Evolutionary conservation across 1,140 invertebrate genomes (phyloP).

Genomic region (Colletes latitarsis): DNA sequence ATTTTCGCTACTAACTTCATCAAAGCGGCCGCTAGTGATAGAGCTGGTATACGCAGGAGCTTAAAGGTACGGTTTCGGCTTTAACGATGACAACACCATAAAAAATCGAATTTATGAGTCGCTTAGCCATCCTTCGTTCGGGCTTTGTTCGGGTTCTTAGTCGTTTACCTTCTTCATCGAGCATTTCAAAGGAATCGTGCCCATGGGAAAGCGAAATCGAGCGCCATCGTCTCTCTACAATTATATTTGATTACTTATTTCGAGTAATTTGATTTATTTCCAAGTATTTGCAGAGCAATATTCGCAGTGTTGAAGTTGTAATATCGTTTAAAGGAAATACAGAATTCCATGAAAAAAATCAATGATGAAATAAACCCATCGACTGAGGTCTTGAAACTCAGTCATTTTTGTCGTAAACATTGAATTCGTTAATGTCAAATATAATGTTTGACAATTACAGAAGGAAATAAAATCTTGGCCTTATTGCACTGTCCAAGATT

Average conservation of each 20-base stretch:
- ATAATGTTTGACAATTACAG: no score
- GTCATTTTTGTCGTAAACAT: no score
- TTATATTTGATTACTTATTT: not conserved
- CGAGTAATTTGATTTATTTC: not conserved
- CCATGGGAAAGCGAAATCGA: not conserved
- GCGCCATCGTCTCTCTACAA: not conserved
- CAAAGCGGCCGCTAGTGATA: conserved; percentile 39
- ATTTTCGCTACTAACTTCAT: conserved; percentile 41
- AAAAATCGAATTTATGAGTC: conserved; percentile 68
- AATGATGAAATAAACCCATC: no score
- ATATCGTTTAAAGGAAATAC: no score
- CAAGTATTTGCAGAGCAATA: no score
- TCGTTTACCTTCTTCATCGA: conserved; percentile 7
- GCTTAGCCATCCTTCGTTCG: not conserved
- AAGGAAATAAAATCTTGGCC: no score
- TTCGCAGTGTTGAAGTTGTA: no score
- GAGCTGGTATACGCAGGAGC: conserved; percentile 1
- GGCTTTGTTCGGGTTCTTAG: conserved; percentile 17
- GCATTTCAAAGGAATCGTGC: conserved; percentile 11
- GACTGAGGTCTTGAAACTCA: no score
- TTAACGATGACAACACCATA: conserved; percentile 64
- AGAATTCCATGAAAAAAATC: no score
- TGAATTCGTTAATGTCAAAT: no score
- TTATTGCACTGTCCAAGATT: no score
- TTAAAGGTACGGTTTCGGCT: conserved; percentile 28